Percentiles rank a stretch among this genome's conserved stretches.
Conservation (phyloP, 2,888 invertebrate species). For the Phalera bucephala region DNA sequence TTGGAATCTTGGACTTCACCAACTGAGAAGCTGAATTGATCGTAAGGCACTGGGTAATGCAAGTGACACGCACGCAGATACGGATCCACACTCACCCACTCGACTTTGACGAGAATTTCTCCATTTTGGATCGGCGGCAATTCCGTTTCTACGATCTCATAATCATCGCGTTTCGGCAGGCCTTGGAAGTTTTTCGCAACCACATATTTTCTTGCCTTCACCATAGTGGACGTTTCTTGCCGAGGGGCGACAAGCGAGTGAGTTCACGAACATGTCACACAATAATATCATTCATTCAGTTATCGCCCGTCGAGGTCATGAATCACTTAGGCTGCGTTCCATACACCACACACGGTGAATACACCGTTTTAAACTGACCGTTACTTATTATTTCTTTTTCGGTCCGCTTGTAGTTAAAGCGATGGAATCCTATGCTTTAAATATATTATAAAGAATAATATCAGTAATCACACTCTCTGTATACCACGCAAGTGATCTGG, state of each 20-base stretch:
- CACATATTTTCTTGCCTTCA: constrained; percentile 82
- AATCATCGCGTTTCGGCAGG: constrained; percentile 81
- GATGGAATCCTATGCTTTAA: too few relatives aligned
- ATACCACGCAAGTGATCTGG: too few relatives aligned
- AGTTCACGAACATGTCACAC: too few relatives aligned
- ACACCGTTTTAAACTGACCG: too few relatives aligned
- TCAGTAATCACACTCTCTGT: too few relatives aligned
- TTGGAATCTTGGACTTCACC: constrained; percentile 63
- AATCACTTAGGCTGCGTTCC: too few relatives aligned
- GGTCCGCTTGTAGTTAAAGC: too few relatives aligned
- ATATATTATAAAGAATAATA: too few relatives aligned
- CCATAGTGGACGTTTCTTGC: constrained; percentile 48
- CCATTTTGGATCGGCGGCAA: constrained; percentile 82
- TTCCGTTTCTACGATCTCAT: constrained; percentile 83
- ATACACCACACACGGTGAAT: too few relatives aligned
- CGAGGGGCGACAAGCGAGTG: not conserved
- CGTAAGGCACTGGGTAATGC: constrained; percentile 21
- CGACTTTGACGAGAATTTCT: constrained; percentile 37
- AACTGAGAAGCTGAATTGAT: constrained; percentile 39
- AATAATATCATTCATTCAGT: too few relatives aligned
- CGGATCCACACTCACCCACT: constrained; percentile 55
- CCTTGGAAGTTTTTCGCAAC: constrained; percentile 81
- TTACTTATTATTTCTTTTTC: too few relatives aligned
- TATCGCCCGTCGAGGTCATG: too few relatives aligned
- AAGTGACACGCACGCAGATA: constrained; percentile 43